Conservation (phyloP, 2,113 vertebrate genomes). For the Fregetta grallaria region DNA sequence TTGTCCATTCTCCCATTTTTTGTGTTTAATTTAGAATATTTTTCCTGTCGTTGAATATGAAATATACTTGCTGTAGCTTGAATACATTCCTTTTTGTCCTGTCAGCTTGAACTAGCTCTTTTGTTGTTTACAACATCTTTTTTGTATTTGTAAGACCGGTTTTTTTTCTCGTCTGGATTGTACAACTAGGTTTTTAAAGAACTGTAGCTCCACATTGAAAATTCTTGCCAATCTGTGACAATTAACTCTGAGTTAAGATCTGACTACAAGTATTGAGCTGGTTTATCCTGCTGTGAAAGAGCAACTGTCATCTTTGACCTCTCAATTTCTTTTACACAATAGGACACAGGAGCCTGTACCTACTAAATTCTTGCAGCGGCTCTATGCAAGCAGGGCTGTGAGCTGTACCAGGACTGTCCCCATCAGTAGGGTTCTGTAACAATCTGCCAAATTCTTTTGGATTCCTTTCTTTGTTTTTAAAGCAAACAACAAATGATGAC, state of each 20-base stretch:
- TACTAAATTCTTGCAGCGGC: neutral
- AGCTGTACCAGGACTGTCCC: neutral
- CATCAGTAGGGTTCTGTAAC: neutral
- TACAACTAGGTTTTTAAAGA: neutral
- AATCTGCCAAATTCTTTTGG: neutral
- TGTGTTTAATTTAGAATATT: neutral
- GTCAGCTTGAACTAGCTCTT: slow-evolving; percentile 8
- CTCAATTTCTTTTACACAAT: neutral
- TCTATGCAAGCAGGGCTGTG: neutral
- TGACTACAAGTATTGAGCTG: neutral
- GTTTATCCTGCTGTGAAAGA: neutral
- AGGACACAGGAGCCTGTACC: neutral
- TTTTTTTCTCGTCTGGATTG: neutral
- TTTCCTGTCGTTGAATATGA: slow-evolving; percentile 27
- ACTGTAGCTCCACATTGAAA: neutral
- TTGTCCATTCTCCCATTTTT: neutral
- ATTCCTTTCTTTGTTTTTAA: neutral
- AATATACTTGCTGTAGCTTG: slow-evolving; percentile 11
- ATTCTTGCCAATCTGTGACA: neutral
- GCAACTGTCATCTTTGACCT: neutral
- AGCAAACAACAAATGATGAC: neutral
- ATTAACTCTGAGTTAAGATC: neutral
- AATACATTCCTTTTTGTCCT: slow-evolving; percentile 25
- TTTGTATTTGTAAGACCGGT: neutral
- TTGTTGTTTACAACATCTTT: neutral